phyloP scores from a whole-genome alignment of 2,888 invertebrate genomes.

The Rotaria sp. region DNA sequence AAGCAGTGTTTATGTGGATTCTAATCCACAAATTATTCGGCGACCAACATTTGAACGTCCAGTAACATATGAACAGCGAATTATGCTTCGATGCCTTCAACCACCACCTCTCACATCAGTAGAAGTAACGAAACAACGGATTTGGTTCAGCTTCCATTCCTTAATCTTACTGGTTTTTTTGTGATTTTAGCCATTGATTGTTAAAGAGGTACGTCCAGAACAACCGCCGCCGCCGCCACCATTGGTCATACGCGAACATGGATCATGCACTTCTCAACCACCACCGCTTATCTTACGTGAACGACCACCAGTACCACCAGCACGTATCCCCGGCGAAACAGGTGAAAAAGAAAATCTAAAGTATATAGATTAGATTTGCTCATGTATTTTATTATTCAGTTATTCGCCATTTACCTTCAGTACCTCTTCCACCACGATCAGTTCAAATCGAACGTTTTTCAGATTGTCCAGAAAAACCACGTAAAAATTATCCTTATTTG shows the following conservation, averaged over 20 bases:
- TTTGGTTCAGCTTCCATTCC: too few species aligned
- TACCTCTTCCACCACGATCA: slow-evolving; percentile 32
- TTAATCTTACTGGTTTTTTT: too few species aligned
- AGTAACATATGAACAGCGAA: background rate
- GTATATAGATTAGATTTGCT: background rate
- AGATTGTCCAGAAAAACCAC: too few species aligned
- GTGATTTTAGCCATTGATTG: too few species aligned
- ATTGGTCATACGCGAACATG: too few species aligned
- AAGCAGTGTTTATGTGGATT: background rate
- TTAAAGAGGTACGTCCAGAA: too few species aligned
- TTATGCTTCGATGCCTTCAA: background rate
- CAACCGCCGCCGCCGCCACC: too few species aligned
- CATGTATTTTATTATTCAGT: slow-evolving; percentile 13
- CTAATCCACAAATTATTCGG: background rate
- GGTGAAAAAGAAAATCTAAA: background rate
- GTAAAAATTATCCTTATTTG: too few species aligned
- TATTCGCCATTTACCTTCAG: slow-evolving; percentile 23
- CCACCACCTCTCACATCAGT: background rate
- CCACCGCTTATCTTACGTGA: slow-evolving; percentile 30
- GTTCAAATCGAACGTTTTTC: background rate
- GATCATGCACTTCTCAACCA: too few species aligned
- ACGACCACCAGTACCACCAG: slow-evolving; percentile 25
- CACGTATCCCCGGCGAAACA: slow-evolving; percentile 2
- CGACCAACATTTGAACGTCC: background rate
- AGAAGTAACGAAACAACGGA: background rate